Percentiles rank a stretch among this genome's conserved stretches.
Evolutionary conservation across 2,888 invertebrate genomes (phyloP).

Genomic region (Leptura quadrifasciata): DNA sequence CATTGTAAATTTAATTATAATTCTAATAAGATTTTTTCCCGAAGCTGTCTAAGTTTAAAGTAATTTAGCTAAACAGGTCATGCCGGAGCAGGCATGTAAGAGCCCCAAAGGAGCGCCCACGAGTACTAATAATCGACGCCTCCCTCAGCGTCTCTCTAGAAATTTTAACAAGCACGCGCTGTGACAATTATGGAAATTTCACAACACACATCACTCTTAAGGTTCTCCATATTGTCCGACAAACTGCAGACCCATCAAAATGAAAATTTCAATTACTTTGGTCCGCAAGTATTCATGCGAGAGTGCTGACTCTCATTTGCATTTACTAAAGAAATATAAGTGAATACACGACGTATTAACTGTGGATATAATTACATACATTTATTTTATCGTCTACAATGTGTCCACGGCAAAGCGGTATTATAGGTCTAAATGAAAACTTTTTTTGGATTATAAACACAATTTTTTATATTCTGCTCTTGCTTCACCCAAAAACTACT

Average conservation of each 20-base stretch:
- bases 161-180: constrained; percentile 52
- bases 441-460: too few species aligned
- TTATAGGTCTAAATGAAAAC: too few species aligned
- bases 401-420: too few species aligned
- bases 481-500: too few species aligned
- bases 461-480: too few species aligned
- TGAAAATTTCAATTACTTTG: constrained; percentile 16
- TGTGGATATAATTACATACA: too few species aligned
- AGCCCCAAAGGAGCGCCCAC: constrained; percentile 40
- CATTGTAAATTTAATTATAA: constrained; percentile 41
- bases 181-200: constrained; percentile 50
- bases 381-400: too few species aligned
- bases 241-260: constrained; percentile 16
- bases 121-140: constrained; percentile 48
- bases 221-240: constrained; percentile 18
- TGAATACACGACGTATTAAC: too few species aligned
- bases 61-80: constrained; percentile 46
- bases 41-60: constrained; percentile 33
- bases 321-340: neutral
- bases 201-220: constrained; percentile 31
- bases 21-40: constrained; percentile 39
- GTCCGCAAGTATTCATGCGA: neutral
- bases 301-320: neutral
- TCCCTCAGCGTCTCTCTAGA: constrained; percentile 37
- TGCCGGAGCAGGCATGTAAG: constrained; percentile 34